A percentile compares a stretch with the other conserved stretches of the same genome.
These are phyloP conservation scores for Syndactyla subalaris DNA, from an alignment of 2,797 vertebrate species.

Conservation along the genomic window DNA sequence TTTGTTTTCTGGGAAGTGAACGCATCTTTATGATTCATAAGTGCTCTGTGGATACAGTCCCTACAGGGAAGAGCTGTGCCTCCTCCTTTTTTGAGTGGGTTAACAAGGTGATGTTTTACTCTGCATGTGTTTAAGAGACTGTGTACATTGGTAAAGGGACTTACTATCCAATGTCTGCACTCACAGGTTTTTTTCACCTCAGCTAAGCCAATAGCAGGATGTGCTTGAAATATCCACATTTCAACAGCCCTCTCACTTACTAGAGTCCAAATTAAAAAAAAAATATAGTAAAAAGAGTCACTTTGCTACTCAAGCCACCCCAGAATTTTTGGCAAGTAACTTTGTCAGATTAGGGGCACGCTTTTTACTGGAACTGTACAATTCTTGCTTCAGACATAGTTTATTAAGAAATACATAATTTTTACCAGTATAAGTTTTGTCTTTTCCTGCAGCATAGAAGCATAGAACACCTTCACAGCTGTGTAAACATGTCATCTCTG, in stretches of 20 bases:
- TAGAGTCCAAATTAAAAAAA: background rate
- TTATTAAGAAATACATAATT: background rate
- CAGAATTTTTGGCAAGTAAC: background rate
- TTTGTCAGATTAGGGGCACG: background rate
- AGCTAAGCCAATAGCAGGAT: background rate
- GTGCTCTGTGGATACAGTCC: background rate
- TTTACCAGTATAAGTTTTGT: background rate
- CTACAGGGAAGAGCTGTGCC: background rate
- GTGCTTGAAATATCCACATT: background rate
- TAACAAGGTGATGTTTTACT: background rate
- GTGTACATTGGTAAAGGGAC: background rate
- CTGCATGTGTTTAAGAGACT: background rate
- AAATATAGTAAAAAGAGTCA: background rate
- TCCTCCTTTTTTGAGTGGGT: background rate
- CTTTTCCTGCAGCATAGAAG: background rate
- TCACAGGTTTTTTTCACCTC: background rate
- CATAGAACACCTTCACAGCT: background rate
- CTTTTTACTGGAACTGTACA: background rate
- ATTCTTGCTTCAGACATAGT: background rate
- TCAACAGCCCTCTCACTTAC: background rate
- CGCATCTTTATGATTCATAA: background rate
- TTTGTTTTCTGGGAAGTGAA: background rate
- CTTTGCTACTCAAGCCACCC: accelerated
- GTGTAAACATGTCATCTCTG: background rate
- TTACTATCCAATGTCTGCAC: background rate